These are phyloP conservation scores for Amphipoea lucens DNA, from an alignment of 2,888 invertebrate genomes.

Conservation along the genomic window DNA sequence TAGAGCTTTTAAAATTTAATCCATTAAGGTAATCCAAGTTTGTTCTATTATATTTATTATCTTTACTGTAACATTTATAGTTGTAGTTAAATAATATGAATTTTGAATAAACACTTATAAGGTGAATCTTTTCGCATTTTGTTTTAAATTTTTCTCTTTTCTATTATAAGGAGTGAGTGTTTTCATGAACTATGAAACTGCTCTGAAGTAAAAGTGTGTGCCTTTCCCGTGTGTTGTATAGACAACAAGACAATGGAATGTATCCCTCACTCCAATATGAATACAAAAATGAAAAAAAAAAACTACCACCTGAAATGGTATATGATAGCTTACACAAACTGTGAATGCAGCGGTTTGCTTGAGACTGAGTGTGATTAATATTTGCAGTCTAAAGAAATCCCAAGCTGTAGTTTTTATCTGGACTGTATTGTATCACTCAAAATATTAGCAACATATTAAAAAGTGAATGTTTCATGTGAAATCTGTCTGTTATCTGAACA, in stretches of 20 bases:
- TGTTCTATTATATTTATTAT: slow-evolving; percentile 27
- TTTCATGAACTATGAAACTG: slow-evolving; percentile 63
- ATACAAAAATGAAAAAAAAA: slow-evolving; percentile 37
- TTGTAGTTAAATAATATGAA: slow-evolving; percentile 51
- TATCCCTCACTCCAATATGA: slow-evolving; percentile 57
- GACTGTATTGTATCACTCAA: slow-evolving; percentile 4
- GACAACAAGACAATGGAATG: slow-evolving; percentile 61
- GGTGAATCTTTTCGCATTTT: slow-evolving; percentile 58
- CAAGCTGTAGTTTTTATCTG: slow-evolving; percentile 2
- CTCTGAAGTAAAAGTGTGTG: slow-evolving; percentile 66
- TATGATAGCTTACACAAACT: slow-evolving; percentile 37
- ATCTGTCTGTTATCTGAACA: slow-evolving; percentile 36
- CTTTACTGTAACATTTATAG: slow-evolving; percentile 66
- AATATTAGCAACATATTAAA: slow-evolving; percentile 32
- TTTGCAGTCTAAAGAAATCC: slow-evolving; percentile 34
- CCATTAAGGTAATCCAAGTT: slow-evolving; percentile 46
- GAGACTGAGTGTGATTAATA: slow-evolving; percentile 49
- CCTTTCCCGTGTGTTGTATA: slow-evolving; percentile 64
- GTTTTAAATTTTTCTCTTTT: slow-evolving; percentile 48
- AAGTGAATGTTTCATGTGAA: slow-evolving; percentile 24
- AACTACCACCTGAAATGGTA: slow-evolving; percentile 24
- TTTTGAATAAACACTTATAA: slow-evolving; percentile 56
- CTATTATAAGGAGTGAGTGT: slow-evolving; percentile 53
- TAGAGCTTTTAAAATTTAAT: slow-evolving; percentile 44
- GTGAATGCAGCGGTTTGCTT: slow-evolving; percentile 43